phyloP scores from a whole-genome alignment of 1,140 invertebrate species.

The Hirudo medicinalis region DNA sequence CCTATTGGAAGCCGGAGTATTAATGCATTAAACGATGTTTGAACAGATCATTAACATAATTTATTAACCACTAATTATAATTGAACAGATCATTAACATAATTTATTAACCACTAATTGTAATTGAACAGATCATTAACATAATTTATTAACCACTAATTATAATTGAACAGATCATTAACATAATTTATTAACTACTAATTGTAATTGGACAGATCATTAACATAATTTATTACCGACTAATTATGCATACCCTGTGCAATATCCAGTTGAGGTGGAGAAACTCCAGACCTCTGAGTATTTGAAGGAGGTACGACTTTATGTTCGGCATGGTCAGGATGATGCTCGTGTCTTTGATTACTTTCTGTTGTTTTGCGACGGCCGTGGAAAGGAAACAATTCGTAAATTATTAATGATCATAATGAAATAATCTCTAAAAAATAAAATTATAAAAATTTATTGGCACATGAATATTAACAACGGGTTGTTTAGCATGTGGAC shows the following conservation, averaged over 20 bases:
- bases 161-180: neutral
- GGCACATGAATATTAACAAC: neutral
- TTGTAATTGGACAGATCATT: neutral
- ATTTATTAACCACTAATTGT: conserved; percentile 14
- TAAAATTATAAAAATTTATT: too few species aligned
- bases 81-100: neutral
- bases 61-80: neutral
- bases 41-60: conserved; percentile 11
- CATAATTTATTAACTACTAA: neutral
- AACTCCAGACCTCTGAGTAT: conserved; percentile 88
- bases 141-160: neutral
- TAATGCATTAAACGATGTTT: neutral
- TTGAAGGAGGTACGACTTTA: conserved; percentile 91
- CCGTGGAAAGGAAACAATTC: conserved; percentile 20
- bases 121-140: too few species aligned
- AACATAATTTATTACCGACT: conserved; percentile 12
- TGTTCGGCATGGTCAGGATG: conserved; percentile 76
- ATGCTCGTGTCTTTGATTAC: conserved; percentile 55
- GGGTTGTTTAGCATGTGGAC: neutral
- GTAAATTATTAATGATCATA: conserved; percentile 1
- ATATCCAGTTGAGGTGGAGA: conserved; percentile 86
- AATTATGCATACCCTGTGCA: conserved; percentile 59
- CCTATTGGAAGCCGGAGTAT: conserved; percentile 51
- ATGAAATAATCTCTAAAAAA: neutral
- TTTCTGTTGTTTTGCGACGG: conserved; percentile 42